Conservation (phyloP, 2,113 vertebrate species). For the Cynopterus brachyotis region DNA sequence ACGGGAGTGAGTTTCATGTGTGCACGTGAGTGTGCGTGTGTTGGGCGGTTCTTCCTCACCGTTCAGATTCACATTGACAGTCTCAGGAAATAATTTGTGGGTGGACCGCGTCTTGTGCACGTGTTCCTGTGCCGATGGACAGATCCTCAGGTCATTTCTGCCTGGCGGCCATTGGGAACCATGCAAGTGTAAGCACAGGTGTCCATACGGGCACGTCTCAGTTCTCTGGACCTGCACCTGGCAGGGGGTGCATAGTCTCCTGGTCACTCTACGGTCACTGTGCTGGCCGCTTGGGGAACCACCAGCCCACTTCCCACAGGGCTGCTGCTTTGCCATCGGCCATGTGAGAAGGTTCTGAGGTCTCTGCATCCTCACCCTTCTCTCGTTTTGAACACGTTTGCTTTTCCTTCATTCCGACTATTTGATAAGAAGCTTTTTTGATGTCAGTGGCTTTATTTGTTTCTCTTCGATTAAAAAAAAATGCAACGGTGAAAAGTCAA, state of each 20-base stretch:
- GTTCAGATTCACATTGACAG: not conserved
- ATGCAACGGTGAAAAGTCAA: not conserved
- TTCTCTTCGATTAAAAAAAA: not conserved
- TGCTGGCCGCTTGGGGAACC: not conserved
- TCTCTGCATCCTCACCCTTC: not conserved
- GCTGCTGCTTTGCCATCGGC: not conserved
- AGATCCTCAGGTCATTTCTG: not conserved
- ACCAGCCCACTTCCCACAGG: not conserved
- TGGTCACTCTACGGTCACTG: not conserved
- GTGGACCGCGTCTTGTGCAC: not conserved
- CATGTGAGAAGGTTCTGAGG: rapidly evolving
- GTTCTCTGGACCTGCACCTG: not conserved
- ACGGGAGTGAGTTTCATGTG: not conserved
- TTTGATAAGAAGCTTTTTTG: not conserved
- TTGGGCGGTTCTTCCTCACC: not conserved
- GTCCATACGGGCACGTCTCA: not conserved
- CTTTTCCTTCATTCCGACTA: not conserved
- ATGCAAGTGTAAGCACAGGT: not conserved
- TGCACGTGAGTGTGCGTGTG: not conserved
- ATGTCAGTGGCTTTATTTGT: not conserved
- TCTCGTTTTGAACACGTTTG: not conserved
- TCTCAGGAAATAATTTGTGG: no score
- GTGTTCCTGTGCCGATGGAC: rapidly evolving
- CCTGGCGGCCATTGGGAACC: not conserved
- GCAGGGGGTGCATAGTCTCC: no score